These are phyloP conservation scores for Lycaon pictus DNA, from an alignment of 2,113 vertebrate species.

Conservation along the genomic window DNA sequence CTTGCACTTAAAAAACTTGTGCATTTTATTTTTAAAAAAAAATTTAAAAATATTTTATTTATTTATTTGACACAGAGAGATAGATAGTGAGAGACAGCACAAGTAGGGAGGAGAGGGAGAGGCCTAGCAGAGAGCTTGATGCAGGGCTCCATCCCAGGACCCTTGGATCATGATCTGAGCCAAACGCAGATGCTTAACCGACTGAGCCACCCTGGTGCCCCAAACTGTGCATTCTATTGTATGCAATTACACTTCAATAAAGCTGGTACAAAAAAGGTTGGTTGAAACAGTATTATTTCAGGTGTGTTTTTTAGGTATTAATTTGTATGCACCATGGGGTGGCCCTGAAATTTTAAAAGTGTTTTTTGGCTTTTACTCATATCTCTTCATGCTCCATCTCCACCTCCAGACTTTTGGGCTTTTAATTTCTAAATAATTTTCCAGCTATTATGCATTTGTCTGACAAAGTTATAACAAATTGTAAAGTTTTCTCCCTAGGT, in stretches of 20 bases:
- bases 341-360: not conserved
- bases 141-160: too few relatives aligned
- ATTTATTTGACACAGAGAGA: too few relatives aligned
- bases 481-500: not conserved
- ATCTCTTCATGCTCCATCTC: not conserved
- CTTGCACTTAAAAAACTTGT: not conserved
- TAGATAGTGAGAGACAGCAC: too few relatives aligned
- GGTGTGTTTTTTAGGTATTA: not conserved
- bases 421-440: conserved; percentile 62
- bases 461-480: conserved; percentile 28
- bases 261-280: not conserved
- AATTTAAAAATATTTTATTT: too few relatives aligned
- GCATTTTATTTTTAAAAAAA: not conserved
- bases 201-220: too few relatives aligned
- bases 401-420: not conserved
- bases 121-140: too few relatives aligned
- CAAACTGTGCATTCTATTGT: not conserved
- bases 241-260: not conserved
- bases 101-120: too few relatives aligned
- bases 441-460: conserved; percentile 24
- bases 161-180: too few relatives aligned
- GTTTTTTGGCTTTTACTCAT: not conserved
- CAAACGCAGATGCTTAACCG: too few relatives aligned
- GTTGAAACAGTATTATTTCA: not conserved
- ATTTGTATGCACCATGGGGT: not conserved